phyloP scores from a whole-genome alignment of 2,113 vertebrate genomes.

The Emberiza fucata region DNA sequence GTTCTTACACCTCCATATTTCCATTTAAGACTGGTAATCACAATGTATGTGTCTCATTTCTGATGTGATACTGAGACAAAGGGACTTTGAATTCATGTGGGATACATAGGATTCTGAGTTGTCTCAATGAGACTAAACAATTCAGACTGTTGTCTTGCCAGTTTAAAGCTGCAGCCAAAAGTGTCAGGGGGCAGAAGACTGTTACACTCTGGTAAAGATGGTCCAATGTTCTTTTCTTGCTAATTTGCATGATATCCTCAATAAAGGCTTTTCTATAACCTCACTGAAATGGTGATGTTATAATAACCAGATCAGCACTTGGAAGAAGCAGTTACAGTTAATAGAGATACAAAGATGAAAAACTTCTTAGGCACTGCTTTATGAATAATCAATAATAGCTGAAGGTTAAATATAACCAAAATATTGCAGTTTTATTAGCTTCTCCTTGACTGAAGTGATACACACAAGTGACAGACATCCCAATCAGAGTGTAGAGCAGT shows the following conservation, averaged over 20 bases:
- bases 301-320: background rate
- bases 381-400: slow-evolving; percentile 1
- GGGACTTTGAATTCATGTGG: background rate
- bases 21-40: background rate
- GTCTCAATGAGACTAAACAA: background rate
- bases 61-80: background rate
- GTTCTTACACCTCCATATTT: background rate
- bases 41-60: background rate
- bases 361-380: background rate
- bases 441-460: background rate
- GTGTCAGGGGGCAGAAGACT: background rate
- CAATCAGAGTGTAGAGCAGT: background rate
- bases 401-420: background rate
- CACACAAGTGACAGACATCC: background rate
- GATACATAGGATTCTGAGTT: background rate
- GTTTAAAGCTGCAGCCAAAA: background rate
- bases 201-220: background rate
- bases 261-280: background rate
- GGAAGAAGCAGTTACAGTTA: background rate
- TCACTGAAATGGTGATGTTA: background rate
- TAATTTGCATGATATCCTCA: background rate
- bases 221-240: background rate
- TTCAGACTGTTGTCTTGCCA: background rate
- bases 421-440: background rate
- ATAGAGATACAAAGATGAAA: background rate